Evolutionary conservation across 2,888 invertebrate genomes (phyloP).

Genomic region (Tetragonula carbonaria): DNA sequence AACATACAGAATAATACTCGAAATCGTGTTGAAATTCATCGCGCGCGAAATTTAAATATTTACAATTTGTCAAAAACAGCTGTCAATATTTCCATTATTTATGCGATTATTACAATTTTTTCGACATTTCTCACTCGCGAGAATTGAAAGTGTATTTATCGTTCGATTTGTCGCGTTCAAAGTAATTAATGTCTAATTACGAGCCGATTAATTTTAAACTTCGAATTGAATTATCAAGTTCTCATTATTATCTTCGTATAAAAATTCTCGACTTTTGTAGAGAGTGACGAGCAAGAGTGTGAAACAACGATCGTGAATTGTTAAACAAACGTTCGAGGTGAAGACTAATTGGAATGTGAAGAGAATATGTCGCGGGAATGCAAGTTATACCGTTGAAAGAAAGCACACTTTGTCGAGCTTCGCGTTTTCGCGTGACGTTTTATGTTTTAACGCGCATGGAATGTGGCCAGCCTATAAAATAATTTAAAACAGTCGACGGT

Average conservation of each 20-base stretch:
- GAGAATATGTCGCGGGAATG: background rate
- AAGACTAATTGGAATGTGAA: background rate
- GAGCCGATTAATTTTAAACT: background rate
- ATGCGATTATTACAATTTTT: no score
- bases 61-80: no score
- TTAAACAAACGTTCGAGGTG: background rate
- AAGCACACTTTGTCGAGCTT: background rate
- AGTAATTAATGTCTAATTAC: background rate
- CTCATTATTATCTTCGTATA: background rate
- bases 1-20: no score
- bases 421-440: background rate
- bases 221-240: background rate
- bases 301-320: no score
- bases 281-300: background rate
- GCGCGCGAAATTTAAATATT: no score
- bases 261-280: background rate
- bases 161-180: no score
- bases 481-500: background rate
- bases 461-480: background rate
- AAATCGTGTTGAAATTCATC: no score
- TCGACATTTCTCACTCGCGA: no score
- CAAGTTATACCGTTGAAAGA: conserved; percentile 2
- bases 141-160: no score
- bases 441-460: conserved; percentile 4
- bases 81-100: no score